Base-by-base conservation (phyloP, 2,888 invertebrate genomes). In the Drosophila kuntzei region DNA sequence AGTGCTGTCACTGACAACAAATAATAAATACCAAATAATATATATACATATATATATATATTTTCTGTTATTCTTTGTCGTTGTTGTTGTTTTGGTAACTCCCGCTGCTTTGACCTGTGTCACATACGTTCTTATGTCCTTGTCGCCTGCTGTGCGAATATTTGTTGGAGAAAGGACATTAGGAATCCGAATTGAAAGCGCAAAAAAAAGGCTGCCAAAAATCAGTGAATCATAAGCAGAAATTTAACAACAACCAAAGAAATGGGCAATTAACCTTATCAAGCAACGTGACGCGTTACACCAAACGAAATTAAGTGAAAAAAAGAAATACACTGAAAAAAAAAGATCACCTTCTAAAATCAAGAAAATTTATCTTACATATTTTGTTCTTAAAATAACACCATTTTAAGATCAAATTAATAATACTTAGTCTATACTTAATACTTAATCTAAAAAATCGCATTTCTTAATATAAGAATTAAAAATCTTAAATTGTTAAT, bases 211-310 rank as follows among this genome's bases (percentile, higher is more conserved):
- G 73, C 70, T 51, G 69, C 37, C 32, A 43, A 41, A 36, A 67
- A 62, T 66, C 41, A 46, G 27, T 59, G 77, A 67, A 63, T 67
- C 67, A 71, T 59, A 76, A 71, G 72, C 77, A 74, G 12, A 73
- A 73, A 62, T 70, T 57, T 53, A 46, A 54, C 54, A 62, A 49
- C 66, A 69, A 57, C 64, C 79, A 62, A 53, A 67, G 68, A 72
- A 79, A 72, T 63, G 80, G 88, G 88, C 83, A 84, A 84, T 84
- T 89, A 89, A 89, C 86, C 82, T 89, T 89, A 81, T 85, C 85
- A 89, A 77, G 60, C 51, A 67, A 71, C 65, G 76, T 61, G 68
- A 50, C 43, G 72, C 69, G 34, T 54, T 53, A 46, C 46, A 44
- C 25, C 25, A 37, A 47, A n/a, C n/a, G n/a, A n/a, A n/a, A n/a